These are phyloP conservation scores for Pristiophorus japonicus DNA, from an alignment of 2,113 vertebrate genomes.

Conservation along the genomic window DNA sequence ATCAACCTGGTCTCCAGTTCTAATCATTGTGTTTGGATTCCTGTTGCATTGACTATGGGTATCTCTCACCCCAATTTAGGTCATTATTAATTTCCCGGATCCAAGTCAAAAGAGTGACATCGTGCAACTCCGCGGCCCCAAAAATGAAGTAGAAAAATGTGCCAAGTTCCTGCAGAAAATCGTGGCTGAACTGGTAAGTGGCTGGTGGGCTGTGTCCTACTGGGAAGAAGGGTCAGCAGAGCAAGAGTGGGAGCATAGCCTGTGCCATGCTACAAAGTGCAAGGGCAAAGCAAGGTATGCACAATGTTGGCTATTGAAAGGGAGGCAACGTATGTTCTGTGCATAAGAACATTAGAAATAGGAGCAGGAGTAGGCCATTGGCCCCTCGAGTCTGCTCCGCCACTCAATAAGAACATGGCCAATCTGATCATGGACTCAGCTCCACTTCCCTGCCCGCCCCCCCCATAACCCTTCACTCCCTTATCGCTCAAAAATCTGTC, in stretches of 20 bases:
- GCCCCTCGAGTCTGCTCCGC: too few species aligned
- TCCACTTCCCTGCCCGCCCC: too few species aligned
- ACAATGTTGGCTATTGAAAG: background rate
- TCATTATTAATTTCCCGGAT: constrained; percentile 98
- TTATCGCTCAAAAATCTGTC: too few species aligned
- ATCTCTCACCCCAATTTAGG: constrained; percentile 55
- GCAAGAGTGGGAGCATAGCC: background rate
- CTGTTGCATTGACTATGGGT: background rate
- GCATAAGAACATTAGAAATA: too few species aligned
- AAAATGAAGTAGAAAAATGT: constrained; percentile 95
- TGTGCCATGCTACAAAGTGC: background rate
- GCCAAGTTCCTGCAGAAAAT: constrained; percentile 96
- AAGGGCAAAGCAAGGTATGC: background rate
- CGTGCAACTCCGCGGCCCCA: constrained; percentile 89
- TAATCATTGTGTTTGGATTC: background rate
- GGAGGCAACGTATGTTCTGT: background rate
- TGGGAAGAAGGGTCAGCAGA: background rate
- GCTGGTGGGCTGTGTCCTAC: background rate
- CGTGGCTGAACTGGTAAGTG: constrained; percentile 85
- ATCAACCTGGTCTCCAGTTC: too few species aligned
- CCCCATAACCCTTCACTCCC: too few species aligned
- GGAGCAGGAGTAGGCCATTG: too few species aligned
- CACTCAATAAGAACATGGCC: too few species aligned
- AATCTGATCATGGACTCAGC: too few species aligned
- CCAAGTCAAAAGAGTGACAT: constrained; percentile 91